A percentile compares a stretch with the other conserved stretches of the same genome.
Conservation (phyloP, 1,140 invertebrate species). For the Ruditapes philippinarum region DNA sequence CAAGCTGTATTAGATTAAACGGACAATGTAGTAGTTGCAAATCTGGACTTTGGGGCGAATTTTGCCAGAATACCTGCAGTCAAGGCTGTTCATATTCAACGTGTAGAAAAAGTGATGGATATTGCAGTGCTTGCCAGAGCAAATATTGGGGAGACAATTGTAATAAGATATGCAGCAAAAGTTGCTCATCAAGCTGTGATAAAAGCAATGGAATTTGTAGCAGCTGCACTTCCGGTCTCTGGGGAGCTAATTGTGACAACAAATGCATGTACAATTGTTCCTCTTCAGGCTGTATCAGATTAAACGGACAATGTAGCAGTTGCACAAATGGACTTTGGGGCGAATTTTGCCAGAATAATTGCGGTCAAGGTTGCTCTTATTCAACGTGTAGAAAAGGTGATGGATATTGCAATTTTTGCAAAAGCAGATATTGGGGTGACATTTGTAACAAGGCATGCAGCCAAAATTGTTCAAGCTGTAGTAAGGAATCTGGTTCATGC, state of each 20-base stretch:
- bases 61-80: not conserved
- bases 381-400: not conserved
- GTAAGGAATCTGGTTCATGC: not conserved
- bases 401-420: not conserved
- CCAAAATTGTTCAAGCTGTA: not conserved
- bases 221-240: not conserved
- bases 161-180: too few species aligned
- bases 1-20: not conserved
- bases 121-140: not conserved
- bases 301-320: not conserved
- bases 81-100: not conserved
- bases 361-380: not conserved
- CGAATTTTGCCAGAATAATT: not conserved
- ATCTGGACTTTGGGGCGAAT: not conserved
- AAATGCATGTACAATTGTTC: not conserved
- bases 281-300: not conserved
- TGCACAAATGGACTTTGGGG: not conserved
- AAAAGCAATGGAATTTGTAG: not conserved
- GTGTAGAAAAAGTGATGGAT: not conserved
- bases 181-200: not conserved
- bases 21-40: not conserved
- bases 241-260: not conserved
- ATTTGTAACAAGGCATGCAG: not conserved
- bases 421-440: not conserved
- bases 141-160: too few species aligned